Evolutionary conservation across 2,888 invertebrate species (phyloP), one percentile per base, ranked within the genome.

Genomic region (Ormia ochracea): DNA sequence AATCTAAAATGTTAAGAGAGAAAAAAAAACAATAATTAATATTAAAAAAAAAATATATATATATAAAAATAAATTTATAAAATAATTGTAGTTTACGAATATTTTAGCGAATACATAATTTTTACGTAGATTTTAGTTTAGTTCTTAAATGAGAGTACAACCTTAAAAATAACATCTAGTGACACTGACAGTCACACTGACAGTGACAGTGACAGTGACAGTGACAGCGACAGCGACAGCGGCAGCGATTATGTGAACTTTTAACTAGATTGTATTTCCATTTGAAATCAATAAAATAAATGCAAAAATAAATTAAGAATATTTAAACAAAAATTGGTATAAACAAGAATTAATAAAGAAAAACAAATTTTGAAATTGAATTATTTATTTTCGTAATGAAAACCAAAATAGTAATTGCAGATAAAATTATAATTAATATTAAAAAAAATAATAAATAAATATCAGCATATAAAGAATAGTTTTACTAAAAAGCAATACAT

Each of bases 191-290:
- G 82, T 78, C 77, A 81, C 63, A 23, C 12, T 56, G 21, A 82
- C 82, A n/a, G n/a, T n/a, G n/a, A n/a, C n/a, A n/a, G n/a, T n/a
- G n/a, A 81, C 63, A 23, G 14, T 56, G 21, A 82, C 82, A 79
- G 81, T 75, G 77, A 82, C 66, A 41, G 12, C 41, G 23, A 82
- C 82, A 82, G 82, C 77, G 78, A 81, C 63, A 23, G 14, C 36
- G 21, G 82, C 82, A 82, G 82, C 83, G 82, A 78, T 81, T 80
- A 81, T 82, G 76, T 81, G 78, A 82, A 83, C 76, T 83, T 81
- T 83, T 81, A 82, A 81, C 78, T 69, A n/a, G n/a, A 78, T 50
- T 41, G 41, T 12, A 72, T 65, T 78, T 72, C 61, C 33, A 74
- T 36, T 28, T 26, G 58, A 70, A 58, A 66, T 17, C 41, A 65